phyloP scores from a whole-genome alignment of 2,113 vertebrate genomes.

The Brachypodius melanocephalos region DNA sequence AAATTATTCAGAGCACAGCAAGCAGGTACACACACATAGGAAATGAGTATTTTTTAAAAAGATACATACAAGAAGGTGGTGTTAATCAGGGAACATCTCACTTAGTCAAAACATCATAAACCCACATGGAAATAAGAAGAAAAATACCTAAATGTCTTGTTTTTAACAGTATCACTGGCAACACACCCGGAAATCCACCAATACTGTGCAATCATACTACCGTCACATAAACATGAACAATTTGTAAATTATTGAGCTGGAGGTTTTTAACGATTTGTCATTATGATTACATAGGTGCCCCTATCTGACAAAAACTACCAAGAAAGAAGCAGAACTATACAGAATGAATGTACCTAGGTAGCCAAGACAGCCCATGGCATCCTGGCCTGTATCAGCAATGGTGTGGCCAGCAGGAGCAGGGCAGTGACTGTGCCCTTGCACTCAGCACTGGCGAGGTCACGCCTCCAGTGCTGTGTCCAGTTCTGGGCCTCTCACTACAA shows the following conservation, averaged over 20 bases:
- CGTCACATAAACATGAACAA: neutral
- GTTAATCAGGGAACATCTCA: neutral
- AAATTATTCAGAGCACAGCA: neutral
- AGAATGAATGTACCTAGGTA: neutral
- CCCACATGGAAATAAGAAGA: neutral
- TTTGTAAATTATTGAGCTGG: neutral
- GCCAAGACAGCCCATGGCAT: neutral
- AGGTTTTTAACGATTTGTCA: neutral
- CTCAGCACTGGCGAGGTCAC: neutral
- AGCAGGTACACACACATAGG: neutral
- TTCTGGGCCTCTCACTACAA: neutral
- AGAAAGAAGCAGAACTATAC: neutral
- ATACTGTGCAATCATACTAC: neutral
- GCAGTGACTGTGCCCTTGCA: accelerated
- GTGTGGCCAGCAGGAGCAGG: neutral
- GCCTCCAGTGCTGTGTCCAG: neutral
- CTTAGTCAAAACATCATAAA: neutral
- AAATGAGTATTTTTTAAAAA: neutral
- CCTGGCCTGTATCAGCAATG: neutral
- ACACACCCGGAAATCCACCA: neutral
- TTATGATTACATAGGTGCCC: neutral
- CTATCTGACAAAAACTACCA: neutral
- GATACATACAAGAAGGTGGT: neutral
- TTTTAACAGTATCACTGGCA: neutral
- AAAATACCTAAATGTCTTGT: neutral